Conservation (phyloP, 2,888 invertebrate species). For the Sepioteuthis lessoniana region DNA sequence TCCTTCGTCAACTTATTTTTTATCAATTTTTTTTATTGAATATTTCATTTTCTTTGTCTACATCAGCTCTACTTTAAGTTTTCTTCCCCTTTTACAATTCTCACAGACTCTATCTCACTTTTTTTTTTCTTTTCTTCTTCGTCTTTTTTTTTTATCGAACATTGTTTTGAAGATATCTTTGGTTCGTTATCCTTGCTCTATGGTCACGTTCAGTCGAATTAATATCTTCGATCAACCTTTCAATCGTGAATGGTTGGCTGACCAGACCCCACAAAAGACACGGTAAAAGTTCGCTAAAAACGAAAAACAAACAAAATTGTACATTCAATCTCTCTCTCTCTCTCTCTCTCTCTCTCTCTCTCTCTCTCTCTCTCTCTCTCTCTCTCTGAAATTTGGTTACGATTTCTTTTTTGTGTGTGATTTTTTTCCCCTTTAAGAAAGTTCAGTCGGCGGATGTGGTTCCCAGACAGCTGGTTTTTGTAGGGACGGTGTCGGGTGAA, state of each 20-base stretch:
- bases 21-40: neutral
- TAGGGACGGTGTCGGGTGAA: constrained; percentile 34
- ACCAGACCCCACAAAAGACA: neutral
- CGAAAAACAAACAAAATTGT: neutral
- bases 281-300: neutral
- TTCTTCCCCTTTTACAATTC: neutral
- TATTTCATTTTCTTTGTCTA: neutral
- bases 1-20: neutral
- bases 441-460: neutral
- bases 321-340: neutral
- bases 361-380: neutral
- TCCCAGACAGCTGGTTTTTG: neutral
- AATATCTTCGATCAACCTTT: neutral
- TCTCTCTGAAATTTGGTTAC: neutral
- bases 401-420: neutral
- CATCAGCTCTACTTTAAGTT: neutral
- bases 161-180: neutral
- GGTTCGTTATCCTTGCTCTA: neutral
- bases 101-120: neutral
- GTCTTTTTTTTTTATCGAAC: neutral
- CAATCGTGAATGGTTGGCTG: neutral
- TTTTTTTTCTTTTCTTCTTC: neutral
- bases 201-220: constrained; percentile 11
- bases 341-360: too few relatives aligned
- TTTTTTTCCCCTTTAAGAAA: neutral